These are phyloP conservation scores for Gymnogyps californianus DNA, from an alignment of 2,113 vertebrate genomes.

Conservation along the genomic window DNA sequence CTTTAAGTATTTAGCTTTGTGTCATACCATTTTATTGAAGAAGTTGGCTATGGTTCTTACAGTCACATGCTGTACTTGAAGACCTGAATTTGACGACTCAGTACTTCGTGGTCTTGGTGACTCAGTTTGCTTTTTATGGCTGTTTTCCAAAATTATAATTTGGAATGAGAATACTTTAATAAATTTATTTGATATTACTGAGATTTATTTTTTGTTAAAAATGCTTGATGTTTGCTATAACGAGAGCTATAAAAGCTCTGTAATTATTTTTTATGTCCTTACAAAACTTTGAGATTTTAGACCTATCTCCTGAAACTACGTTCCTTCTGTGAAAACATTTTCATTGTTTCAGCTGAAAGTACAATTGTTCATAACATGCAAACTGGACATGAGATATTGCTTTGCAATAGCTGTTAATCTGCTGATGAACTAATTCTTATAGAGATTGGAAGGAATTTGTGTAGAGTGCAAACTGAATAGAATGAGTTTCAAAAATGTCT, in stretches of 20 bases:
- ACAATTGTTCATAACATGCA: neutral
- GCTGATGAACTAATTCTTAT: neutral
- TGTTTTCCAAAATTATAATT: neutral
- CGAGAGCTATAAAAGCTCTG: neutral
- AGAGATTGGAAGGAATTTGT: neutral
- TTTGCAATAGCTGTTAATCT: neutral
- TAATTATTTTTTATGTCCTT: neutral
- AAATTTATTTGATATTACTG: neutral
- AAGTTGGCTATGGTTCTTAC: neutral
- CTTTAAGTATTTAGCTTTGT: neutral
- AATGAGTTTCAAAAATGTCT: neutral
- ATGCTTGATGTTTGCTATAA: neutral
- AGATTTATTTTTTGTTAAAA: neutral
- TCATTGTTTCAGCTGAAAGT: neutral
- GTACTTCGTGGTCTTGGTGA: neutral
- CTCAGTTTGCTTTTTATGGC: neutral
- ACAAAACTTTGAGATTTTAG: neutral
- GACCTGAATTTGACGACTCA: neutral
- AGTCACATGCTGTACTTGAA: neutral
- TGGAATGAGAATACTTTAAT: neutral
- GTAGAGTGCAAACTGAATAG: neutral
- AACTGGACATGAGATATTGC: neutral
- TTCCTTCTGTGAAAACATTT: neutral
- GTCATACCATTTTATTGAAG: neutral
- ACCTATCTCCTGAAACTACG: neutral